phyloP scores from a whole-genome alignment of 2,113 vertebrate genomes.

The Menidia beryllina region DNA sequence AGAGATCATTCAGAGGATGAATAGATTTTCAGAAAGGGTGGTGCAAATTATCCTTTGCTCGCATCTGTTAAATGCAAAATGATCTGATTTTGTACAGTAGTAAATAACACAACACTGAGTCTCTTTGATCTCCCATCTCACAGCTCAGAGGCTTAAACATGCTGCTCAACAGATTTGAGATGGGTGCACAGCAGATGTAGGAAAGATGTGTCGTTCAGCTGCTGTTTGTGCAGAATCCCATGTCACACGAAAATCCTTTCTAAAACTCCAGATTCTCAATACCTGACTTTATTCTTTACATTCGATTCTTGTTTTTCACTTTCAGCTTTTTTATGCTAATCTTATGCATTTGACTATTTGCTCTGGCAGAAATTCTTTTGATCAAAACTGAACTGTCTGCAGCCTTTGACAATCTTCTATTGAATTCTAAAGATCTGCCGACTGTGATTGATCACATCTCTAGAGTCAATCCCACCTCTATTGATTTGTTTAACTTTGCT shows the following conservation, averaged over 20 bases:
- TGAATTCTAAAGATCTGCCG: conserved; percentile 49
- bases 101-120: conserved; percentile 16
- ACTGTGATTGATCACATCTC: conserved; percentile 66
- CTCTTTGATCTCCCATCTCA: conserved; percentile 23
- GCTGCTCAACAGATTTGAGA: conserved; percentile 20
- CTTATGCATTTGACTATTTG: conserved; percentile 20
- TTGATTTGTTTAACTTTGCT: conserved; percentile 68
- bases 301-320: conserved; percentile 1
- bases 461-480: conserved; percentile 41
- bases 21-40: neutral
- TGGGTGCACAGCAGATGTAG: conserved; percentile 21
- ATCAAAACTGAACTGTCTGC: conserved; percentile 36
- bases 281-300: neutral
- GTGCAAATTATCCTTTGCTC: conserved; percentile 11
- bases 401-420: conserved; percentile 39
- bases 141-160: too few relatives aligned
- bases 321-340: conserved; percentile 46
- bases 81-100: neutral
- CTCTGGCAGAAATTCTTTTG: conserved; percentile 23
- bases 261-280: neutral
- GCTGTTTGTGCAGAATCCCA: conserved; percentile 3
- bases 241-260: neutral
- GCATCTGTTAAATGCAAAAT: conserved; percentile 20
- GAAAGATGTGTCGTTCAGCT: conserved; percentile 11
- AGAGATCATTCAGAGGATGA: conserved; percentile 14